Evolutionary conservation across 2,113 vertebrate species (phyloP), one percentile per base, ranked within the genome.

Genomic region (Lophochroa leadbeateri): DNA sequence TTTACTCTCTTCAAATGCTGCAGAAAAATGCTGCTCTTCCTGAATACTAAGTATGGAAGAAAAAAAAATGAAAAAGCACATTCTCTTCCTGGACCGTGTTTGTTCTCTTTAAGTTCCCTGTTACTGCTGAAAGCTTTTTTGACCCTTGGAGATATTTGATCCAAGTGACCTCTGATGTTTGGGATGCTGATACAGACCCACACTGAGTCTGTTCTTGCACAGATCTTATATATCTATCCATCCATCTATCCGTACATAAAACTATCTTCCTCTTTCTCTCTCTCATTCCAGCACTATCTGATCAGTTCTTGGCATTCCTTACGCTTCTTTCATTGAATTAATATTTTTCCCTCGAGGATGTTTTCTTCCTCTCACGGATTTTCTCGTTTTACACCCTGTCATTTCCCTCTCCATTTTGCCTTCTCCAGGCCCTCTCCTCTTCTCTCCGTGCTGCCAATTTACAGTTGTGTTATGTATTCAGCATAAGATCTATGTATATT

Each of bases 351-450:
- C 88, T 23, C 0, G 8, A 76, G 86, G 88, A 85, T 15, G 43
- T 49, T 92, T 82, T 87, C 63, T 80, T 71, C 61, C 28, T 92
- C 33, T 95, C 86, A 10, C 0, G 0, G 65, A 27, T 84, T 95
- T 88, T 96, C 76, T 84, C 71, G 63, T 61, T 93, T 92, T 82
- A 25, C 81, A 91, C 69, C 41, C 74, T 92, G 85, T 89, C 88
- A 83, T 33, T 89, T 55, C 69, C 61, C 65, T 81, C 65, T 71
- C 80, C 60, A 44, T 49, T 20, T 28, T 92, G 55, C 84, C 37
- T 80, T 67, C 81, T 43, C 37, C 72, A 9, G 15, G 18, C 58
- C 63, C 0, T 0, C 55, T 91, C 82, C 63, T 63, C 52, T 82
- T 64, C 84, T 43, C 67, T 53, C 78, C 2, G 0, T 0, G 12